These are phyloP conservation scores for Origma solitaria DNA, from an alignment of 2,113 vertebrate genomes.

Conservation along the genomic window DNA sequence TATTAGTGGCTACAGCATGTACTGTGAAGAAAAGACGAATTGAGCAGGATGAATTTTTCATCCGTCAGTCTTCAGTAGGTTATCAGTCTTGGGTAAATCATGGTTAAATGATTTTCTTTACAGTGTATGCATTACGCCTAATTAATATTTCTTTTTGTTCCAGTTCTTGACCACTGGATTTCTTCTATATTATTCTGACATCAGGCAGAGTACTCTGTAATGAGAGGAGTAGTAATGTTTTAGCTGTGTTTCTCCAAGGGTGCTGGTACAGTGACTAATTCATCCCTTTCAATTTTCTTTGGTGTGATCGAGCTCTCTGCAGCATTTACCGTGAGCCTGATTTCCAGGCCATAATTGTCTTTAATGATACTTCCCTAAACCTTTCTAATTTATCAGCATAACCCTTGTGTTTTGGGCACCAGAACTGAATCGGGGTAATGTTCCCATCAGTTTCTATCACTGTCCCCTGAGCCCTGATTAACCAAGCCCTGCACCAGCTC, in stretches of 20 bases:
- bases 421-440: background rate
- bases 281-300: background rate
- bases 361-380: background rate
- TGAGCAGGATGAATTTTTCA: background rate
- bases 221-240: background rate
- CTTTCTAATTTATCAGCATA: background rate
- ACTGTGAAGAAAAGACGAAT: background rate
- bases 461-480: background rate
- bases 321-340: background rate
- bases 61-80: background rate
- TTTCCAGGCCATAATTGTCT: background rate
- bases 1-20: background rate
- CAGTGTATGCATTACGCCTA: background rate
- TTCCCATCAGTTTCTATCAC: background rate
- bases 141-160: background rate
- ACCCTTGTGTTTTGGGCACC: background rate
- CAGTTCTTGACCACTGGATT: background rate
- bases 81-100: background rate
- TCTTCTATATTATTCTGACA: background rate
- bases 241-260: background rate
- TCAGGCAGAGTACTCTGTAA: background rate
- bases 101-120: background rate
- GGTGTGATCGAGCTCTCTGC: background rate
- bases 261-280: background rate
- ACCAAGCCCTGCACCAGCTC: slow-evolving; percentile 2